Evolutionary conservation across 2,797 vertebrate genomes (phyloP).

Genomic region (Sebastolobus alascanus): DNA sequence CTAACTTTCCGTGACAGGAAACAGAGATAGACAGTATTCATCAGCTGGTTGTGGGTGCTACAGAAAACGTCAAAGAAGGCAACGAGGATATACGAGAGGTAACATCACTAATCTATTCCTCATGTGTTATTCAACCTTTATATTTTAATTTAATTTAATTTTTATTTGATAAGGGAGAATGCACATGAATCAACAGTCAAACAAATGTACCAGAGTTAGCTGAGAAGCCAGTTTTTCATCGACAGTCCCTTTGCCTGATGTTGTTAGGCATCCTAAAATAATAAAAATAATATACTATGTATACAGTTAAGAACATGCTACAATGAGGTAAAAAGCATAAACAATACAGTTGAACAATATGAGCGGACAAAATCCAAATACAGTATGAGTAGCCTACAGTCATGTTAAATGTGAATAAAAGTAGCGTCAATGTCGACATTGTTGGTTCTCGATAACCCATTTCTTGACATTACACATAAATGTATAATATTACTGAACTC

Average conservation of each 20-base stretch:
- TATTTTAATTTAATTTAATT: rapidly evolving
- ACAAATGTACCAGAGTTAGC: no score
- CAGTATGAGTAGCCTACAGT: neutral
- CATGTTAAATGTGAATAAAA: neutral
- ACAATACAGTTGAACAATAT: no score
- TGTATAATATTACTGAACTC: no score
- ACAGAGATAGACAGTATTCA: conserved; percentile 95
- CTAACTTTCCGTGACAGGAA: conserved; percentile 85
- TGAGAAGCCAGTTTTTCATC: no score
- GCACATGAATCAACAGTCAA: no score
- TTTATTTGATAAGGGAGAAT: no score
- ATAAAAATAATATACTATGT: neutral
- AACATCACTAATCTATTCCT: neutral
- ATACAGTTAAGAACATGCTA: neutral
- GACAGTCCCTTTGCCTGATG: no score
- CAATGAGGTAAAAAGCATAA: neutral
- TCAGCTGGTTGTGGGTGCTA: conserved; percentile 96
- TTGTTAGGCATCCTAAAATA: neutral
- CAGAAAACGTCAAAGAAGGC: conserved; percentile 98
- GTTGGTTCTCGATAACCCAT: no score
- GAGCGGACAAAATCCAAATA: no score
- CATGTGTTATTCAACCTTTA: neutral
- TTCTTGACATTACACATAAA: neutral
- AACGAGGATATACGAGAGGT: conserved; percentile 99
- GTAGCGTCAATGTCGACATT: no score